These are phyloP conservation scores for Coenonympha glycerion DNA, from an alignment of 2,888 invertebrate genomes.

Conservation along the genomic window DNA sequence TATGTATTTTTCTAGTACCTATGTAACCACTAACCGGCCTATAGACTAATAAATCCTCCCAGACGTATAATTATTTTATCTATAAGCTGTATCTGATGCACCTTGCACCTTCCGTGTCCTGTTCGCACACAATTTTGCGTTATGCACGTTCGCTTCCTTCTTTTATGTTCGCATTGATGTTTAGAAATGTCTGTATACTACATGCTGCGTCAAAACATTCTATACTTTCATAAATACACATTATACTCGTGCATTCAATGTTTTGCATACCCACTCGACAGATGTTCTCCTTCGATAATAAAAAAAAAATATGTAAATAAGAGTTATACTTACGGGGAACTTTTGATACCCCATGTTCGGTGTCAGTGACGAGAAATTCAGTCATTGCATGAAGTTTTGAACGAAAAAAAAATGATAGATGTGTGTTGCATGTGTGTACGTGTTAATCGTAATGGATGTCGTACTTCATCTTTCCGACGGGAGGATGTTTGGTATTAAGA, in stretches of 20 bases:
- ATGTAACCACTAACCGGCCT: no score
- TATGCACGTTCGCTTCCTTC: slow-evolving; percentile 60
- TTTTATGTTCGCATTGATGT: slow-evolving; percentile 46
- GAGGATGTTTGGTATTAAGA: slow-evolving; percentile 69
- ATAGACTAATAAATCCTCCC: slow-evolving; percentile 16
- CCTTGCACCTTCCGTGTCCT: slow-evolving; percentile 60
- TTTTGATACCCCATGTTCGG: slow-evolving; percentile 35
- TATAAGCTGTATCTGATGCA: slow-evolving; percentile 27
- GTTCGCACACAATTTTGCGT: slow-evolving; percentile 53
- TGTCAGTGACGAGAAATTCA: slow-evolving; percentile 44
- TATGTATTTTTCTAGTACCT: no score
- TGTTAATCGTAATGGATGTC: slow-evolving; percentile 65
- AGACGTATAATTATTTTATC: slow-evolving; percentile 12
- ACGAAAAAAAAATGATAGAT: slow-evolving; percentile 56
- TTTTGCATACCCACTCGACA: slow-evolving; percentile 37
- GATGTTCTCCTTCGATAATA: slow-evolving; percentile 48
- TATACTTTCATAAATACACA: slow-evolving; percentile 58
- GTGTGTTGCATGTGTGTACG: slow-evolving; percentile 75
- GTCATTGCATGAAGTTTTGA: slow-evolving; percentile 66
- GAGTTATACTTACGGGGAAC: slow-evolving; percentile 41
- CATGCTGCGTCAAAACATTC: slow-evolving; percentile 52
- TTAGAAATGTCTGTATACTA: slow-evolving; percentile 39
- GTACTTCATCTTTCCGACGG: slow-evolving; percentile 69
- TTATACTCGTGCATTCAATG: slow-evolving; percentile 59
- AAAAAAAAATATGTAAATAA: slow-evolving; percentile 51